Evolutionary conservation across 2,113 vertebrate genomes (phyloP), one percentile per base, ranked within the genome.

Genomic region (Plectropomus leopardus): DNA sequence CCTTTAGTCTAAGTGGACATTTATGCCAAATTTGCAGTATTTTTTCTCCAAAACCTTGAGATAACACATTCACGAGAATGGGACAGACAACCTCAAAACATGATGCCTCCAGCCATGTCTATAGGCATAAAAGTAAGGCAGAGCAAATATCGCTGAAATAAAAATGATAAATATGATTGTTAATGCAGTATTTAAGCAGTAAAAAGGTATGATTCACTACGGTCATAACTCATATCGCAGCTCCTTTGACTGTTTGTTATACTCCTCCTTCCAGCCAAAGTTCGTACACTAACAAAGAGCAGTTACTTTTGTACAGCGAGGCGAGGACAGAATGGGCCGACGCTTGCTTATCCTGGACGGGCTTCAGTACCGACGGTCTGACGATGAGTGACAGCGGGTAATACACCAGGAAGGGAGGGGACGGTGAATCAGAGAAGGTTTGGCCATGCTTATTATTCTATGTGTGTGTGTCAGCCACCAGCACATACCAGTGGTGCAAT

Each of bases 401-500:
- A 85, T 19, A 51, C 78, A 55, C 72, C 82, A 74, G 72, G 78
- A 60, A 77, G 82, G 76, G 84, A 83, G 69, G 70, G 65, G 74
- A 74, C 3, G 68, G 26, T 80, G 84, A 88, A 82, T 88, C 75
- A 86, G 54, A 66, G 44, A 17, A 45, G 67, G 47, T 47, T 51
- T 59, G 21, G 58, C 80, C 70, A 30, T 36, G 58, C 42, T 77
- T 87, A 68, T 80, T 85, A 74, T 80, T 74, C 59, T 82, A 28
- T 71, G 58, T 64, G 67, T 77, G 51, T 72, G 63, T 78, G 78
- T 82, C 34, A 82, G 78, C 71, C 69, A 82, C 80, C 66, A 50
- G 65, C 71, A 64, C 89, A 90, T 87, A 79, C 84, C 86, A 40
- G 80, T 57, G 86, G 84, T 81, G 36, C 11, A 53, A 51, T 65